phyloP scores from a whole-genome alignment of 2,888 invertebrate genomes.

The Mellilla xanthometata region DNA sequence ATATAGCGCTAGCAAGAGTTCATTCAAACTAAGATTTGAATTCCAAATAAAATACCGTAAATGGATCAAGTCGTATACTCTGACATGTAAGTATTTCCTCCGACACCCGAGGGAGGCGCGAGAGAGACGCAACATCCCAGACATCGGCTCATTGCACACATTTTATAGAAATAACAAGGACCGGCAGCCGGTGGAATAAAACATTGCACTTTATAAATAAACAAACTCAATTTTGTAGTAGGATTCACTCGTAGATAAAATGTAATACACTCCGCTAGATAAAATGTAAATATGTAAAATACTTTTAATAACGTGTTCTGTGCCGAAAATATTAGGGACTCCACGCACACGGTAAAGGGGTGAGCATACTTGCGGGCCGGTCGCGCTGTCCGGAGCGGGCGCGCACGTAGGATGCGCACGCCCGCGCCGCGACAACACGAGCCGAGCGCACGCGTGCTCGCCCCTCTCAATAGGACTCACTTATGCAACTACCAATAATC shows the following conservation, averaged over 20 bases:
- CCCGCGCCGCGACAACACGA: conserved; percentile 3
- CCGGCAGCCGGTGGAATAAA: conserved; percentile 81
- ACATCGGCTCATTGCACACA: conserved; percentile 69
- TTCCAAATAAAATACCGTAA: background rate
- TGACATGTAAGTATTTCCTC: conserved; percentile 29
- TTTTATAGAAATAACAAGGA: conserved; percentile 72
- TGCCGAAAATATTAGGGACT: conserved; percentile 80
- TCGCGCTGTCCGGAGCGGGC: conserved; percentile 23
- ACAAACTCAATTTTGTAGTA: conserved; percentile 83
- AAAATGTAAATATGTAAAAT: conserved; percentile 82
- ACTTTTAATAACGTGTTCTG: conserved; percentile 77
- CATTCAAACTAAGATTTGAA: no score
- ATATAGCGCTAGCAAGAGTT: no score
- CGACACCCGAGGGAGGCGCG: conserved; percentile 48
- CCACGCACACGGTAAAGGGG: conserved; percentile 74
- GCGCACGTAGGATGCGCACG: conserved; percentile 7
- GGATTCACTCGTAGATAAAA: conserved; percentile 80
- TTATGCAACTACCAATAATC: conserved; percentile 81
- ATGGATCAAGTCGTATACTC: conserved; percentile 20
- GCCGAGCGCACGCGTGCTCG: conserved; percentile 55
- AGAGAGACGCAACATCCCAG: conserved; percentile 51
- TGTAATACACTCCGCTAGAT: conserved; percentile 81
- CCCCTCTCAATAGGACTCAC: conserved; percentile 65
- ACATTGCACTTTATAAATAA: conserved; percentile 80
- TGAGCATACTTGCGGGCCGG: conserved; percentile 54